Evolutionary conservation across 2,113 vertebrate species (phyloP), one percentile per base, ranked within the genome.

Genomic region (Saimiri boliviensis): DNA sequence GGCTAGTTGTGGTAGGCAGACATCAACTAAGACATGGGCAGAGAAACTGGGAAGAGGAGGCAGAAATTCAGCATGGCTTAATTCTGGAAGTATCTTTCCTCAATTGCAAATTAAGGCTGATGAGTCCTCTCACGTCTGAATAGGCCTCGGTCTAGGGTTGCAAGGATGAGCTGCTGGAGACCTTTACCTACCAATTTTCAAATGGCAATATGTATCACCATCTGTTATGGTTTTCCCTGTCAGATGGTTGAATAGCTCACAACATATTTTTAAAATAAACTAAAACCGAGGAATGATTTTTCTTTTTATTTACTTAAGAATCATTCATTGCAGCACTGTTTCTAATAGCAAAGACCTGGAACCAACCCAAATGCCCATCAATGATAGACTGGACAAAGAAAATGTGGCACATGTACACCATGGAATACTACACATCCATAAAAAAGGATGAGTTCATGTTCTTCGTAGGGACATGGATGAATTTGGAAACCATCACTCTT

Each of bases 241-340:
- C 27, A 76, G 71, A 68, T 27, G 17, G 10, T 32, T 97, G 47
- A 23, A 19, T 83, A 70, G 83, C 1, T 5, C n/a, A 58, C 10
- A 77, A 54, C 71, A 56, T 77, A 1, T 17, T 93, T 91, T 76
- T 35, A 83, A 83, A 93, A 86, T 73, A 86, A 88, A 85, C 54
- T 93, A 58, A 96, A 90, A 71, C 79, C 30, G 12, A 91, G 4
- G 19, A 87, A 88, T n/a, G 16, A 85, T 21, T 11, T 13, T 92
- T 87, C 8, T 91, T 81, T 90, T 84, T 47, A 80, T 88, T 83
- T 92, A 77, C 42, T 89, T 86, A 89, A 70, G 77, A 84, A 63
- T 83, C 83, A 12, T 52, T 16, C 16, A 52, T 52, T 52, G 49
- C 0, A 16, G 49, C 14, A 52, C 49, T 52, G 49, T 52, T 52